Conservation (phyloP, 2,113 vertebrate species). For the Gopherus flavomarginatus region DNA sequence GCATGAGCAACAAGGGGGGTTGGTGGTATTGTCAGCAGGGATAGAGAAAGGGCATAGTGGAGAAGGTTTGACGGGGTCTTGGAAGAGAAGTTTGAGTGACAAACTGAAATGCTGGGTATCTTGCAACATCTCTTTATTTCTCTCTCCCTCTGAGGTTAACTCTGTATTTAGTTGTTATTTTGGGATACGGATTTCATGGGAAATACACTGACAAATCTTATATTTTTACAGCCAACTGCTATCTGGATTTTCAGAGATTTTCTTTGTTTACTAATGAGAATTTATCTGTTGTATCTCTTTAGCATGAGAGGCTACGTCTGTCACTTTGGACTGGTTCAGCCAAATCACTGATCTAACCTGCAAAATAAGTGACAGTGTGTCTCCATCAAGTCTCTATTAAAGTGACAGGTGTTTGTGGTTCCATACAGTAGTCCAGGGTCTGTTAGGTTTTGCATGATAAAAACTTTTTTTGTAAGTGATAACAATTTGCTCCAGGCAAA, state of each 20-base stretch:
- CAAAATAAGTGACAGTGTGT: neutral
- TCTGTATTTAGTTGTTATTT: neutral
- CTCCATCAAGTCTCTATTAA: rapidly evolving
- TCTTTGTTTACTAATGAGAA: neutral
- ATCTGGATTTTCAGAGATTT: neutral
- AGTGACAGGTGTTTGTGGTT: rapidly evolving
- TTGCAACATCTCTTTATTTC: neutral
- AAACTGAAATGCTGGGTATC: neutral
- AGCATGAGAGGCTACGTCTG: neutral
- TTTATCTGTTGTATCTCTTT: neutral
- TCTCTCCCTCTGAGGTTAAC: neutral
- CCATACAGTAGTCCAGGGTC: neutral
- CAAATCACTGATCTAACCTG: neutral
- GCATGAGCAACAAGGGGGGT: rapidly evolving
- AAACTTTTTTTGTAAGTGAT: neutral
- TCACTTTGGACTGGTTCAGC: neutral
- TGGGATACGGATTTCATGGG: neutral
- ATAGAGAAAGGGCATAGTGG: rapidly evolving
- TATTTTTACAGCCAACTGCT: neutral
- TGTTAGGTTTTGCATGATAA: neutral
- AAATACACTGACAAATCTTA: neutral
- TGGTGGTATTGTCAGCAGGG: neutral
- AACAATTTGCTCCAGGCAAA: neutral
- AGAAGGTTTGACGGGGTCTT: neutral
- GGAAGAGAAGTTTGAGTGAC: neutral